Conservation (phyloP, 2,113 vertebrate species). For the Athene cunicularia region DNA sequence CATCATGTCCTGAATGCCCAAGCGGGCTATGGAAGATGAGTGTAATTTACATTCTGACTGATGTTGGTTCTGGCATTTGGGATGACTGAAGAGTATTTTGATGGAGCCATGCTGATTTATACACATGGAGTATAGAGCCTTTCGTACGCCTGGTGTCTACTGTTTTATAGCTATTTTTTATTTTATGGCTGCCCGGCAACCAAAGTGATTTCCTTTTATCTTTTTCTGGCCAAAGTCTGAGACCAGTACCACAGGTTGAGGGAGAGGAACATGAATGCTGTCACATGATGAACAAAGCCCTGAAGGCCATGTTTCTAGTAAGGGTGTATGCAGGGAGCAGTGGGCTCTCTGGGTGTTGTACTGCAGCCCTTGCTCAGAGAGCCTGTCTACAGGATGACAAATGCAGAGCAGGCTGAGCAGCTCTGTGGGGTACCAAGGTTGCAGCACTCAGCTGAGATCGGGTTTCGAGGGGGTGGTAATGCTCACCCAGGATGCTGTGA, state of each 20-base stretch:
- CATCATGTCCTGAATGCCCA: background rate
- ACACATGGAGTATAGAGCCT: background rate
- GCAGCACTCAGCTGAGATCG: accelerated
- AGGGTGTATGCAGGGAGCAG: background rate
- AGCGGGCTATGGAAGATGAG: background rate
- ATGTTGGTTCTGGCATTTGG: background rate
- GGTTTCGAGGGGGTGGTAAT: accelerated
- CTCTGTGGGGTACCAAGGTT: accelerated
- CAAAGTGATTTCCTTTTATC: background rate
- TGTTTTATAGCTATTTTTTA: background rate
- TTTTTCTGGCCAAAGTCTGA: background rate
- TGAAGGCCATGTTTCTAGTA: background rate
- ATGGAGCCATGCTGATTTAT: background rate
- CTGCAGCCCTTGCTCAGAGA: background rate
- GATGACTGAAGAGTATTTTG: background rate
- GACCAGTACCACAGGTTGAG: accelerated
- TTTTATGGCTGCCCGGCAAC: background rate
- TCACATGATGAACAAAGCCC: background rate
- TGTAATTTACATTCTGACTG: background rate
- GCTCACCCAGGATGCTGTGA: background rate
- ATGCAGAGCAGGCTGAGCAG: background rate
- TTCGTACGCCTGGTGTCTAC: background rate
- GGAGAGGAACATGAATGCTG: accelerated
- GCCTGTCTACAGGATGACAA: background rate
- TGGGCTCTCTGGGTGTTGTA: background rate